Evolutionary conservation across 2,797 vertebrate species (phyloP), one percentile per base, ranked within the genome.

Genomic region (Taenioides sp.): DNA sequence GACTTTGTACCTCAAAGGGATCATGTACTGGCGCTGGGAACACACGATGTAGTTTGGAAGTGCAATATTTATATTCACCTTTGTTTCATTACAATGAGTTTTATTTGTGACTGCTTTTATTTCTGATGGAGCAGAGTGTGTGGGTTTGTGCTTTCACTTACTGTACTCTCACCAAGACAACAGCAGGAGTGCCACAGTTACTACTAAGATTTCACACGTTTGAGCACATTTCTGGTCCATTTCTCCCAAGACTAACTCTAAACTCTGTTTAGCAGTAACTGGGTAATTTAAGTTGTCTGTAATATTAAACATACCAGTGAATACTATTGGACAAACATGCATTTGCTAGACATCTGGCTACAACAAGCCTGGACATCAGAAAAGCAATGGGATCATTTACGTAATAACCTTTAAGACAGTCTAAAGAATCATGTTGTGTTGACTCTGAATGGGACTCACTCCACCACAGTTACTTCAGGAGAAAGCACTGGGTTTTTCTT

Each of bases 21-120:
- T 83, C 72, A 76, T 80, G 84, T 71, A 84, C 85, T 80, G 79
- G 88, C 87, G 82, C 81, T 86, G 91, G 89, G 85, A 89, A 84
- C 78, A 74, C 77, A 5, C 4, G 69, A 77, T 85, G 80, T 87
- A 88, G 87, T 93, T 89, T 93, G 87, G 74, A 94, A 91, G 94
- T 95, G 94, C 94, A 95, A 95, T 95, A 95, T 93, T 93, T 90
- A 86, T 91, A 91, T 85, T 82, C 83, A 87, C 82, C 77, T 57
- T 75, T 5, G 81, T 75, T 69, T 71, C 76, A 74, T 78, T 70
- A 73, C 81, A 82, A 76, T 90, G 54, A 74, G 57, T 82, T 84
- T 71, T 74, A 64, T 82, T 77, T 86, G 58, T 80, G 75, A 65
- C 67, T 18, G 58, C 50, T 59, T 78, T 37, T 37, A 37, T 37